Evolutionary conservation across 1,140 invertebrate species (phyloP), one percentile per base, ranked within the genome.

Genomic region (Tetramorium alpestre): DNA sequence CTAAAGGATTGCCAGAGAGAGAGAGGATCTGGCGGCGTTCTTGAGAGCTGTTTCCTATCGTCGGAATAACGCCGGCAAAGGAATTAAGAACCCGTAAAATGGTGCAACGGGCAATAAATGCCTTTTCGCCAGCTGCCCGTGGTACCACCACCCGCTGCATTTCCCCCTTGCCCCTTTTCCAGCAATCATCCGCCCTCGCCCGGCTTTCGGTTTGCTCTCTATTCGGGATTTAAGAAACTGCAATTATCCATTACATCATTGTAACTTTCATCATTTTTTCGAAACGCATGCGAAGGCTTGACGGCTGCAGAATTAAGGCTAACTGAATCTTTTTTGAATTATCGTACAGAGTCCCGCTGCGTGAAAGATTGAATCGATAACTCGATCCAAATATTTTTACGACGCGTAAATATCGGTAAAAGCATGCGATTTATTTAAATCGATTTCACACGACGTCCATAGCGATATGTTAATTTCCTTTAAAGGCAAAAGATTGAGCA

Each of bases 31-130:
- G 88, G 87, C 92, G 91, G 92, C 88, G 54, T 44, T 69, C 88
- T 91, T 86, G 54, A 91, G 87, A 89, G 87, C 87, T 87, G 84
- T 69, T 60, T 73, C 70, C 75, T 75, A 90, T 84, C 84, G 77
- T 18, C 51, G 54, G 82, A 67, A 88, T 87, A 92, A 88, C 65
- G 87, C 81, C 75, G 87, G 88, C 80, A 86, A 92, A 86, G 89
- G 93, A 94, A 94, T 94, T 93, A 94, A 94, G 93, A 93, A 93
- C 87, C 91, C 94, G 92, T 95, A 93, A 94, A 95, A 92, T 92
- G 92, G 91, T 89, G 91, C 89, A 92, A 91, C 88, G 82, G 88
- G 93, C 93, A 93, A 94, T 95, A 94, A 95, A 95, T 95, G 92
- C 93, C 92, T 92, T 93, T 94, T 92, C 91, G 92, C 94, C 94